Base-by-base conservation (phyloP, 2,113 vertebrate species). In the Corynorhinus townsendii region DNA sequence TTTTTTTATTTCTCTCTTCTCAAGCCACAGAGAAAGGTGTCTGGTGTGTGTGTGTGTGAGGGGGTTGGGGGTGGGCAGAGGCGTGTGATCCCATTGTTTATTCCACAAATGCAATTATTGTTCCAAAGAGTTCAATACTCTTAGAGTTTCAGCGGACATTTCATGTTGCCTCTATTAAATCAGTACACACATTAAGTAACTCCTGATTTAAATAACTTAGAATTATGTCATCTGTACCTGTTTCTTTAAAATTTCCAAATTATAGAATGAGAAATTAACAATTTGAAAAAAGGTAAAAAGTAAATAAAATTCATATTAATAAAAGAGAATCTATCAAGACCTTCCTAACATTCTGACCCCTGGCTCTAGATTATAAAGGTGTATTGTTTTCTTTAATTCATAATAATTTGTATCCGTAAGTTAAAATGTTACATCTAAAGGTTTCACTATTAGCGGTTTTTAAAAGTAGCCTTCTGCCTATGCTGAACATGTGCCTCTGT, bases 261-360 rank as follows among this genome's bases (percentile, higher is more conserved):
- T 71, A 40, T 12, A 73, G 64, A 91, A 85, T 85, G 52, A 89
- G 49, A 80, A 87, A 90, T 38, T 69, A 92, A 43, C 15, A n/a
- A 75, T 26, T n/a, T 84, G 40, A 73, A 94, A 92, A 28, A 80
- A 64, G 52, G 9, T 87, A 68, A 91, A 91, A 90, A 86, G 64
- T 47, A 89, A 75, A 17, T 47, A 35, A 26, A 87, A 91, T 89
- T 87, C 38, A 47, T 66, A 75, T 79, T 89, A 84, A 79, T 47
- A 81, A 76, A 95, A 88, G 19, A 66, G 24, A 93, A 22, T 80
- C 28, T 76, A 84, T 66, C 26, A 43, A 77, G 64, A 59, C 2
- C 11, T 11, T 93, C 11, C 19, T 40, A 62, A 68, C 49, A 86
- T 26, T 69, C 38, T 47, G 11, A 79, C 30, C 33, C 12, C 16